Evolutionary conservation across 2,113 vertebrate species (phyloP).

Genomic region (Campylorhamphus procurvoides): DNA sequence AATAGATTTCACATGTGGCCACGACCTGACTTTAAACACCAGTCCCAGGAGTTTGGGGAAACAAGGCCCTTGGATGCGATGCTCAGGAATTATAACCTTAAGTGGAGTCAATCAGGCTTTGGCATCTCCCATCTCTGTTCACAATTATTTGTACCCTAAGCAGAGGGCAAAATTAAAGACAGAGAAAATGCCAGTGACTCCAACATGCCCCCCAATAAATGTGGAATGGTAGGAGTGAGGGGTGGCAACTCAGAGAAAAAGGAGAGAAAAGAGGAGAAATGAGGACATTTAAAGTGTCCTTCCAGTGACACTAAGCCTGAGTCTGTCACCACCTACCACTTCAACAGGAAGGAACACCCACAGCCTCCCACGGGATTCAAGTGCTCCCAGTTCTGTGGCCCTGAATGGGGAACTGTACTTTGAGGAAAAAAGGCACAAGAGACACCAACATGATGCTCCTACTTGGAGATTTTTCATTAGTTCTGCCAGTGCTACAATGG

Average conservation of each 20-base stretch:
- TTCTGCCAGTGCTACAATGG: not conserved
- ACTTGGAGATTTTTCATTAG: not conserved
- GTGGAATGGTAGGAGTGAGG: not conserved
- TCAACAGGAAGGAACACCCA: not conserved
- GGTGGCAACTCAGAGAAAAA: not conserved
- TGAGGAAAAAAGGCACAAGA: not conserved
- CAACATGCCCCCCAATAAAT: too few species aligned
- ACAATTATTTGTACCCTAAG: not conserved
- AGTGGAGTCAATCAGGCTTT: accelerated
- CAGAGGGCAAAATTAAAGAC: not conserved
- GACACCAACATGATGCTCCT: not conserved
- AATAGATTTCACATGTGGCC: accelerated
- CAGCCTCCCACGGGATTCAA: not conserved
- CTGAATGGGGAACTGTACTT: not conserved
- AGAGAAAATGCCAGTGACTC: not conserved
- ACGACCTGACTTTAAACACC: not conserved
- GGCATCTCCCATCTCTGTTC: not conserved
- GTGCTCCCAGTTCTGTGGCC: not conserved
- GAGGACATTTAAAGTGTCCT: not conserved
- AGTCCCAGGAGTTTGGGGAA: not conserved
- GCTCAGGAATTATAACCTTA: not conserved
- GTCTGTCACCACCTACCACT: not conserved
- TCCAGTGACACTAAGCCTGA: not conserved
- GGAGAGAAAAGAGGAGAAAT: not conserved
- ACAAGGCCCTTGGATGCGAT: not conserved